Conservation (phyloP, 2,113 vertebrate species). For the Natator depressus region DNA sequence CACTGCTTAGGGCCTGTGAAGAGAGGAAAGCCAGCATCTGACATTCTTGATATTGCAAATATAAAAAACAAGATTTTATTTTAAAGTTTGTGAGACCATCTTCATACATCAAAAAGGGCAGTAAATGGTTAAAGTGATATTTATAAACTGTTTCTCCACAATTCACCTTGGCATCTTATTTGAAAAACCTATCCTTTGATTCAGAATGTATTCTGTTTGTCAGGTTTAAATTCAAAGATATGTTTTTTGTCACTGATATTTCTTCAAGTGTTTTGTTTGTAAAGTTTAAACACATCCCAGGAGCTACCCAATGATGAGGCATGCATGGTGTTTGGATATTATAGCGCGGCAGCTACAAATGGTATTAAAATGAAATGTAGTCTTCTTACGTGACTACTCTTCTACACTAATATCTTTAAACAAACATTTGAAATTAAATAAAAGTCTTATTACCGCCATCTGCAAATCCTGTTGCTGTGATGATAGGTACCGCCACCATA, state of each 20-base stretch:
- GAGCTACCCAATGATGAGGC: not conserved
- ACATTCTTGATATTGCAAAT: not conserved
- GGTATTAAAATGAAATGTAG: not conserved
- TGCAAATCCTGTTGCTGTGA: conserved; percentile 95
- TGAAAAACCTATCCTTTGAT: not conserved
- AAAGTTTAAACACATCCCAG: not conserved
- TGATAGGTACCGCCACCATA: conserved; percentile 99
- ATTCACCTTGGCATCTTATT: not conserved
- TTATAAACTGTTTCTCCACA: not conserved
- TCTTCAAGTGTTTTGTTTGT: not conserved
- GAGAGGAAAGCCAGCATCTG: not conserved
- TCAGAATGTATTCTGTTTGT: not conserved
- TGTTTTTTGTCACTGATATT: not conserved
- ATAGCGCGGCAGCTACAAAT: not conserved
- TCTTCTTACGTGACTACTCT: not conserved
- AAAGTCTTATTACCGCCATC: conserved; percentile 87
- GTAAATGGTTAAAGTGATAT: not conserved
- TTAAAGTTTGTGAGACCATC: not conserved
- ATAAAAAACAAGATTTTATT: not conserved
- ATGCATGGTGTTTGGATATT: not conserved
- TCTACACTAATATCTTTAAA: not conserved
- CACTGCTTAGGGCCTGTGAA: not conserved
- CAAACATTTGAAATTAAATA: conserved; percentile 27
- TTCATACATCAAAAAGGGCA: not conserved
- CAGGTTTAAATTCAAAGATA: not conserved